Conservation (phyloP, 2,888 invertebrate species). For the Dorcus parallelipipedus region DNA sequence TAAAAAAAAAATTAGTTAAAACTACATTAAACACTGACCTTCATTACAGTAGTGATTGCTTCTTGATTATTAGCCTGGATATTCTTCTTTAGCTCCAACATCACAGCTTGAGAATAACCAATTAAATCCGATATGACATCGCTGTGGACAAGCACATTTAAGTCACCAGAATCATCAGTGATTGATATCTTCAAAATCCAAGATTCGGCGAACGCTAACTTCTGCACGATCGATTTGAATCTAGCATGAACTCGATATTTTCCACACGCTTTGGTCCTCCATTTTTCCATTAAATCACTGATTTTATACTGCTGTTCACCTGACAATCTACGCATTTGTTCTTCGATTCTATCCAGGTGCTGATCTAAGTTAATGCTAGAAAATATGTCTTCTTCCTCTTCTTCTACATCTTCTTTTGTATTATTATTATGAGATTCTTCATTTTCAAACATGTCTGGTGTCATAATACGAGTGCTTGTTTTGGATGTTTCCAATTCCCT, state of each 20-base stretch:
- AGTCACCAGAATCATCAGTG: constrained; percentile 55
- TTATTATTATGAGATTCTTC: constrained; percentile 27
- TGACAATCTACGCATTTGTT: constrained; percentile 21
- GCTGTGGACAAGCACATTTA: constrained; percentile 57
- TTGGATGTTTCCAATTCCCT: constrained; percentile 15
- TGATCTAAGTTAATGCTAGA: constrained; percentile 38
- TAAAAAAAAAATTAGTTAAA: too few relatives aligned
- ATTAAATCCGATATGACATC: constrained; percentile 55
- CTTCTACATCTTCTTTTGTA: not conserved
- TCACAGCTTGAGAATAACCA: constrained; percentile 48
- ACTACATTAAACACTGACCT: constrained; percentile 20
- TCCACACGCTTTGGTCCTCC: constrained; percentile 42
- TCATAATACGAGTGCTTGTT: not conserved
- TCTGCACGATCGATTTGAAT: constrained; percentile 55
- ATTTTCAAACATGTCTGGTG: constrained; percentile 33
- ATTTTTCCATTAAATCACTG: not conserved
- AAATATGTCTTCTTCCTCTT: constrained; percentile 36
- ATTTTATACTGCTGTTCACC: too few relatives aligned
- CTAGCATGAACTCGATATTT: constrained; percentile 57
- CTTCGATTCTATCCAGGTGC: constrained; percentile 31
- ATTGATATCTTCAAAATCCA: constrained; percentile 59
- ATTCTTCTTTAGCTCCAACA: constrained; percentile 23
- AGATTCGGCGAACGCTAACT: constrained; percentile 52
- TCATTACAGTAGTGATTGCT: constrained; percentile 28
- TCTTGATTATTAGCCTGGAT: constrained; percentile 26